Percentiles rank a stretch among this genome's conserved stretches.
These are phyloP conservation scores for Corythaixoides concolor DNA, from an alignment of 2,113 vertebrate species.

Conservation along the genomic window DNA sequence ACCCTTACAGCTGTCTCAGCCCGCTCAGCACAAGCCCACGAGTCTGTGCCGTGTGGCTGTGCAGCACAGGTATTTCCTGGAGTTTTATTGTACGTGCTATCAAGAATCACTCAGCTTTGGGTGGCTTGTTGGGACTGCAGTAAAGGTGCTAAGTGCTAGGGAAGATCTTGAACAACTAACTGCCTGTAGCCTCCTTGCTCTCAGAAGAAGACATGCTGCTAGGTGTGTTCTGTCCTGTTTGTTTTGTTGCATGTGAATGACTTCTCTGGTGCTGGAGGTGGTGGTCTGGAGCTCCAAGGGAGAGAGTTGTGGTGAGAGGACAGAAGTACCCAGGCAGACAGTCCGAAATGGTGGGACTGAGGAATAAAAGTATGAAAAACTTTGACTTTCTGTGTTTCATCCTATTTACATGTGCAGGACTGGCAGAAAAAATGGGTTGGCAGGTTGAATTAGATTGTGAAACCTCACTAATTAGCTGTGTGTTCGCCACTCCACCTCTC, in stretches of 20 bases:
- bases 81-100: neutral
- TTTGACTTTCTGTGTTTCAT: neutral
- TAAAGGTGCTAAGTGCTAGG: neutral
- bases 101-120: neutral
- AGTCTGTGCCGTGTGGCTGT: neutral
- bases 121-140: neutral
- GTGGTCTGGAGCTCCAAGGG: neutral
- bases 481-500: neutral
- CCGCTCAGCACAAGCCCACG: fast-evolving
- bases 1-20: neutral
- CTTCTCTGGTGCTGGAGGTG: neutral
- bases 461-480: neutral
- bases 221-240: neutral
- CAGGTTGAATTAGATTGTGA: neutral
- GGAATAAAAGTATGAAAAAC: neutral
- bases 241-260: neutral
- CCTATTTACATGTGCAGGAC: neutral
- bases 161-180: neutral
- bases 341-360: neutral
- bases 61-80: neutral
- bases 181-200: neutral
- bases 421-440: neutral
- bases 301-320: neutral
- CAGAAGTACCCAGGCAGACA: neutral
- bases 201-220: neutral